These are phyloP conservation scores for Geopemphigus sp. DNA, from an alignment of 1,140 invertebrate genomes.

Conservation along the genomic window DNA sequence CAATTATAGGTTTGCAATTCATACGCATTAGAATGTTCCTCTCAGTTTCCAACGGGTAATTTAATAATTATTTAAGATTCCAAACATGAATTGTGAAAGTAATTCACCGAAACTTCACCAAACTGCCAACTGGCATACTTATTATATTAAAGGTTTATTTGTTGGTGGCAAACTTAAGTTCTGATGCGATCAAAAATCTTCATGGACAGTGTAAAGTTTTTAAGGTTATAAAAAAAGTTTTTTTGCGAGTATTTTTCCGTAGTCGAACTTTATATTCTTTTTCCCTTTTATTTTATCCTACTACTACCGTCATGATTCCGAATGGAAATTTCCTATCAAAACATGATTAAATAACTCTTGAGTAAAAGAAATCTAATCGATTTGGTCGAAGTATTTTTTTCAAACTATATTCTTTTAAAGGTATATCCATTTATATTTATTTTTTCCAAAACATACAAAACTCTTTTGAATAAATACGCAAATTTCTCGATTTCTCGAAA, in stretches of 20 bases:
- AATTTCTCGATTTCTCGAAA: constrained; percentile 29
- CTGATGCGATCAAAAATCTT: constrained; percentile 43
- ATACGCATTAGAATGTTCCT: not conserved
- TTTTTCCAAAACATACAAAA: not conserved
- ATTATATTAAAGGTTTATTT: constrained; percentile 49
- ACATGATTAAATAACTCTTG: constrained; percentile 16
- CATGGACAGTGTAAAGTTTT: constrained; percentile 42
- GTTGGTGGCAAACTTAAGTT: constrained; percentile 40
- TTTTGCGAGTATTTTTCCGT: constrained; percentile 1
- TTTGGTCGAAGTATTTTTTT: constrained; percentile 29
- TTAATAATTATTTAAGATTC: constrained; percentile 45
- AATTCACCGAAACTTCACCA: constrained; percentile 33
- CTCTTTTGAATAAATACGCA: constrained; percentile 44
- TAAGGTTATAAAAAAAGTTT: constrained; percentile 46
- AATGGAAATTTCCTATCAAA: constrained; percentile 26
- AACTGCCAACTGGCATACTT: constrained; percentile 46
- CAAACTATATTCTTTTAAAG: not conserved
- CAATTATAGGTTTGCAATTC: constrained; percentile 9
- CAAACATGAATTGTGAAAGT: constrained; percentile 39
- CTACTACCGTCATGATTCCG: not conserved
- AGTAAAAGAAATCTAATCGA: constrained; percentile 30
- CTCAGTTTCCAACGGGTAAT: not conserved
- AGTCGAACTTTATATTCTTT: constrained; percentile 11
- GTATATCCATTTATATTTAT: constrained; percentile 2
- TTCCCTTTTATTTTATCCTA: constrained; percentile 26